Evolutionary conservation across 35 echinoderm and acorn worm species (phyloP), one percentile per base, ranked within the genome.

Genomic region (Amphiura filiformis): DNA sequence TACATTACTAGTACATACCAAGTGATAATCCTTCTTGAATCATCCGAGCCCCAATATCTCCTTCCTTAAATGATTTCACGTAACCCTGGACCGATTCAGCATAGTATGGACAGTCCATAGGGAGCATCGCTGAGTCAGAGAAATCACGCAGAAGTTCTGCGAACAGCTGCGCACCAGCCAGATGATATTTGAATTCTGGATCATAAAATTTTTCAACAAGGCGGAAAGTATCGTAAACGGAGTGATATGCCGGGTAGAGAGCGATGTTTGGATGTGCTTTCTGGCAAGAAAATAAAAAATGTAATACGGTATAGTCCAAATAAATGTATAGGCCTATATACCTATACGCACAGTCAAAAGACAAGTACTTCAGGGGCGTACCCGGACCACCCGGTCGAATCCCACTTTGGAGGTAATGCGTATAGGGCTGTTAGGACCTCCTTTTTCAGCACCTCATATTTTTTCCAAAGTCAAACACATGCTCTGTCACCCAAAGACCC

Each of bases 161-260:
- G 42, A 89, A 81, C 0, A 97, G 38, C 36, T 83, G 88, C n/a
- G 88, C 81, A 0, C 80, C 82, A 39, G 88, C 90, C 57, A 79
- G 89, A 35, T 91, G 88, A 65, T 88, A 97, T 23, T 82, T 84
- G 36, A 97, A 97, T 0, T 81, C 35, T 28, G 91, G 87, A 57
- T 93, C 91, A 41, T 93, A 93, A 80, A 36, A 89, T 0, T 56
- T 86, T 12, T 91, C 81, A 2, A 97, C 95, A 28, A 97, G 86
- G 18, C 91, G 36, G 77, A 91, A 97, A 0, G 95, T 97, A 76
- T 97, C 95, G 41, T 97, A 97, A 13, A 97, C 91, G 0, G 95
- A 93, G 57, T 97, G 95, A 82, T 97, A 97, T 75, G 83, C 88
- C 3, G 95, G 95, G 37, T 97, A 97, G 0, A 86, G 82, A 0